These are phyloP conservation scores for Clanis bilineata DNA, from an alignment of 2,888 invertebrate genomes.

Conservation along the genomic window DNA sequence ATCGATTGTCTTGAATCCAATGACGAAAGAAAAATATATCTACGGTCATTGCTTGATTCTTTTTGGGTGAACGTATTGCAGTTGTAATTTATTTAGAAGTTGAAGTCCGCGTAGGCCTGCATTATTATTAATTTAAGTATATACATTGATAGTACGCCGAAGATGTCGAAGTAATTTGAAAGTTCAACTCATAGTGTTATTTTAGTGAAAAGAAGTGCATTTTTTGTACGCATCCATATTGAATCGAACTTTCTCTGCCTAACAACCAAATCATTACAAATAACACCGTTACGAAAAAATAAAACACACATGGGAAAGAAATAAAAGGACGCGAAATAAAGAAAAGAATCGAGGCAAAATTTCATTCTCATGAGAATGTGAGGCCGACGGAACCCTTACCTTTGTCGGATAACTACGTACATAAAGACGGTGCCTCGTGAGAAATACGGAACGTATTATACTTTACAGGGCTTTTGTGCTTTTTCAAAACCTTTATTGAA, in stretches of 20 bases:
- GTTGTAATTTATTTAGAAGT: too few species aligned
- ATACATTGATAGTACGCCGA: too few species aligned
- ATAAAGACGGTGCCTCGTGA: constrained; percentile 9
- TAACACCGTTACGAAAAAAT: constrained; percentile 4
- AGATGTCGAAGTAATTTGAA: too few species aligned
- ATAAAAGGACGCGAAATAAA: constrained; percentile 6
- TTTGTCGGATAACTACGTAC: constrained; percentile 7
- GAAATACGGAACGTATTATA: constrained; percentile 12
- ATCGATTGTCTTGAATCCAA: too few species aligned
- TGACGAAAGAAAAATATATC: too few species aligned
- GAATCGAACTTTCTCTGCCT: background rate
- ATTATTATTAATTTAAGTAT: too few species aligned
- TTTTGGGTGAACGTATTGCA: too few species aligned
- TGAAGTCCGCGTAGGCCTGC: too few species aligned
- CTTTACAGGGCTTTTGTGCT: constrained; percentile 6
- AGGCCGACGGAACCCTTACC: constrained; percentile 4
- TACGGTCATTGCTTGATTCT: too few species aligned
- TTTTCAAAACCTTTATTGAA: constrained; percentile 12
- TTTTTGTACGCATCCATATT: too few species aligned
- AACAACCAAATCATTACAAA: constrained; percentile 4
- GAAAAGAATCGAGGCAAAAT: constrained; percentile 5
- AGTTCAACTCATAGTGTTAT: too few species aligned
- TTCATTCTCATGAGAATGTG: constrained; percentile 13
- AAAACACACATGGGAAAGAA: constrained; percentile 8
- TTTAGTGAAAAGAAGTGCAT: too few species aligned